Base-by-base conservation (phyloP, 30 jellyfish, hydroid and myxozoan genomes). In the Sanderia malayensis region DNA sequence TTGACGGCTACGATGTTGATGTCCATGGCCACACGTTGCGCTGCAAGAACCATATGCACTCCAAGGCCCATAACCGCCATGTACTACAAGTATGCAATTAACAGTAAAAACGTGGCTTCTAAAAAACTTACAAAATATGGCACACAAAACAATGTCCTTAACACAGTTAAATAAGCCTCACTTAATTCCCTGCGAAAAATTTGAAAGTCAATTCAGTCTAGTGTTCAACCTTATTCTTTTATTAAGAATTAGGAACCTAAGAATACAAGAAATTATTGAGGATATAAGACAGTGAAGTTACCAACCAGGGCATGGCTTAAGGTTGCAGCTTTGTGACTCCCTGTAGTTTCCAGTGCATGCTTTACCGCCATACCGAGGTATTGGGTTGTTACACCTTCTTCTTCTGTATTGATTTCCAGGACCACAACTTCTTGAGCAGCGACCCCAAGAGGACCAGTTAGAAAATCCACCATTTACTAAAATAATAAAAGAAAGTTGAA, bases 41-140 rank as follows among this genome's bases (percentile, higher is more conserved):
- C 75, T 59, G 67, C 94, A 81, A 2, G 74, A 44, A 7, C 65
- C 63, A 37, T 70, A 81, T 11, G 66, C 44, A 3, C 79, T 26
- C 94, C 94, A 81, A 17, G 80, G 74, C 22, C 82, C 80, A 70
- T 57, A 71, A n/a, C 94, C 94, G 59, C 94, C 94, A 61, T 81
- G 49, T 26, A 81, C 94, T n/a, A n/a, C n/a, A n/a, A n/a, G n/a
- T n/a, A n/a, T n/a, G n/a, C n/a, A n/a, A n/a, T n/a, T n/a, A n/a
- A n/a, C n/a, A n/a, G n/a, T n/a, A n/a, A n/a, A n/a, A n/a, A n/a
- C n/a, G n/a, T n/a, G n/a, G n/a, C n/a, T n/a, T n/a, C n/a, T n/a
- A n/a, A n/a, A n/a, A n/a, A n/a, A n/a, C n/a, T n/a, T n/a, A n/a
- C n/a, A n/a, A n/a, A n/a, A n/a, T n/a, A n/a, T n/a, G n/a, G n/a